A percentile compares a stretch with the other conserved stretches of the same genome.
Evolutionary conservation across 2,113 vertebrate genomes (phyloP).

Genomic region (Ceuthmochares aereus): DNA sequence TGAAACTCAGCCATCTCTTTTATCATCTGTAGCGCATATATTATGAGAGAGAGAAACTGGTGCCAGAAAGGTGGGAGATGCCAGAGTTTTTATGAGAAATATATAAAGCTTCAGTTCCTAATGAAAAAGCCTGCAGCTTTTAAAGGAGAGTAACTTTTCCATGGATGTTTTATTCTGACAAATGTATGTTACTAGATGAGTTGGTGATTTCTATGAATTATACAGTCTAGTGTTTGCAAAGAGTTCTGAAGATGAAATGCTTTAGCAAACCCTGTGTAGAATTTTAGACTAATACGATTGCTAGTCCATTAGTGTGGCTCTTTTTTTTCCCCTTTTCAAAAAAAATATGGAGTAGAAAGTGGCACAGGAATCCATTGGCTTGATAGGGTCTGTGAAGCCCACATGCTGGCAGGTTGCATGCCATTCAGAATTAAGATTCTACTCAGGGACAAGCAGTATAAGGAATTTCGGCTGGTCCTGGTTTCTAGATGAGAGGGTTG

Average conservation of each 20-base stretch:
- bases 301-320: neutral
- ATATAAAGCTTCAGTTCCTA: neutral
- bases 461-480: neutral
- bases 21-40: neutral
- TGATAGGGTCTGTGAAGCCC: neutral
- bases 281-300: neutral
- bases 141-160: neutral
- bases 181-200: neutral
- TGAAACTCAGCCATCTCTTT: conserved; percentile 3
- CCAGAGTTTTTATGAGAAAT: neutral
- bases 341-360: neutral
- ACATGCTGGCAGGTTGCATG: neutral
- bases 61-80: neutral
- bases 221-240: neutral
- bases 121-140: neutral
- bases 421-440: neutral
- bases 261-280: neutral
- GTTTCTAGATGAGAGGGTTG: rapidly evolving
- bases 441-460: neutral
- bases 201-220: neutral
- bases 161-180: neutral
- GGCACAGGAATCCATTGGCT: neutral
- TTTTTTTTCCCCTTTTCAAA: neutral
- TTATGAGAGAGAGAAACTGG: neutral
- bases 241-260: neutral